Evolutionary conservation across 2,113 vertebrate genomes (phyloP).

Genomic region (Megalops atlanticus): DNA sequence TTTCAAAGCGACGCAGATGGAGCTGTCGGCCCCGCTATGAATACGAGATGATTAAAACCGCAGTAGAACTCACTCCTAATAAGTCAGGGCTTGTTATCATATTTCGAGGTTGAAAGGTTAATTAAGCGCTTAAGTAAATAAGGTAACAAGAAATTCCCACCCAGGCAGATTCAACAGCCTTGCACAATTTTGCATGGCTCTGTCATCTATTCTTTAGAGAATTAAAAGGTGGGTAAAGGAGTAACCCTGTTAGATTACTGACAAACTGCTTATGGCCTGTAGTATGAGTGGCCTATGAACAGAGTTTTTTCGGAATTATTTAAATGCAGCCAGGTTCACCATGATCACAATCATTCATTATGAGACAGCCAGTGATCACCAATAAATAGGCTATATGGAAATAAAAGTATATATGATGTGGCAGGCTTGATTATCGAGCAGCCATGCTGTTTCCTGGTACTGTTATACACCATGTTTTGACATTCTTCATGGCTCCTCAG

Average conservation of each 20-base stretch:
- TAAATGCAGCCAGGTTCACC: no score
- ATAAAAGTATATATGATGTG: neutral
- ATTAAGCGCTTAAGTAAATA: constrained; percentile 38
- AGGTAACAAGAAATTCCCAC: neutral
- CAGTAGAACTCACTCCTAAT: constrained; percentile 40
- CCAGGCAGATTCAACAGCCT: neutral
- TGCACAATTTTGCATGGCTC: no score
- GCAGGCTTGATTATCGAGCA: constrained; percentile 7
- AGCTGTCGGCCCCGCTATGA: constrained; percentile 58
- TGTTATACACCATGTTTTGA: neutral
- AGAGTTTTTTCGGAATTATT: no score
- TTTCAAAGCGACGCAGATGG: constrained; percentile 59
- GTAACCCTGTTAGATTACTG: no score
- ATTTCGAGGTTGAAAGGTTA: constrained; percentile 32
- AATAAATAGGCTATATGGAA: no score
- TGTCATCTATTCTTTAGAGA: neutral
- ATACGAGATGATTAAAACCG: constrained; percentile 58
- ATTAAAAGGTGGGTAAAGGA: neutral
- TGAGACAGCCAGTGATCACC: no score
- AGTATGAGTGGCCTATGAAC: no score
- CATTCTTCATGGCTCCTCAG: neutral
- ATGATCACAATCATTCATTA: no score
- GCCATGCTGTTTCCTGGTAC: constrained; percentile 5
- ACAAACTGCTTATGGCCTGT: no score
- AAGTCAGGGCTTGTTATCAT: constrained; percentile 38